Evolutionary conservation across 2,888 invertebrate genomes (phyloP), one percentile per base, ranked within the genome.

Genomic region (Euplagia quadripunctaria): DNA sequence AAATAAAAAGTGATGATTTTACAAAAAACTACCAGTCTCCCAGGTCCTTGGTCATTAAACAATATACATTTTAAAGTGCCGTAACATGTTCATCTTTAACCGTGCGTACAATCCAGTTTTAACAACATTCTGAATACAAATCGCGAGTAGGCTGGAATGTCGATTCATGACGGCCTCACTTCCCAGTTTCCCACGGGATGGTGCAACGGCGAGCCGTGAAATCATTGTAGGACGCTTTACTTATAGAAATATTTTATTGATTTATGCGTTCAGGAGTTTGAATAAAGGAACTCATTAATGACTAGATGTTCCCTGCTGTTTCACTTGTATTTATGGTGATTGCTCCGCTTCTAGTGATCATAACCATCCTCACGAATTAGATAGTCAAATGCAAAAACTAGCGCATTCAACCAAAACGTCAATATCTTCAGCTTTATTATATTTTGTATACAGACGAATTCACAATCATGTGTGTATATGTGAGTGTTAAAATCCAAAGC

Each of bases 41-140:
- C 55, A 55, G 17, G 9, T 55, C 9, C 6, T n/a, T n/a, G n/a
- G n/a, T 9, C 55, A 55, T 55, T 55, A n/a, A 17, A 9, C 1
- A 20, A n/a, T 55, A 55, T n/a, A 11, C 55, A 55, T n/a, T n/a
- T 2, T n/a, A 55, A 55, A 8, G n/a, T 6, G n/a, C n/a, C n/a
- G 55, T 55, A 4, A 55, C n/a, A n/a, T 55, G n/a, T 55, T 55
- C 8, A n/a, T 55, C n/a, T 55, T n/a, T 55, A 20, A 55, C n/a
- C n/a, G 8, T 55, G n/a, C n/a, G 11, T 55, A n/a, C 55, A 55
- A 9, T 7, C 9, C n/a, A n/a, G 55, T 55, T 55, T 55, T 55
- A 55, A 55, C 55, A 55, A 20, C n/a, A 55, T 55, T n/a, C 55
- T 55, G 55, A 55, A 55, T 55, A 55, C 55, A 55, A 55, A 55